Conservation (phyloP, 53 echinoderm and acorn worm species). For the Crossaster papposus region DNA sequence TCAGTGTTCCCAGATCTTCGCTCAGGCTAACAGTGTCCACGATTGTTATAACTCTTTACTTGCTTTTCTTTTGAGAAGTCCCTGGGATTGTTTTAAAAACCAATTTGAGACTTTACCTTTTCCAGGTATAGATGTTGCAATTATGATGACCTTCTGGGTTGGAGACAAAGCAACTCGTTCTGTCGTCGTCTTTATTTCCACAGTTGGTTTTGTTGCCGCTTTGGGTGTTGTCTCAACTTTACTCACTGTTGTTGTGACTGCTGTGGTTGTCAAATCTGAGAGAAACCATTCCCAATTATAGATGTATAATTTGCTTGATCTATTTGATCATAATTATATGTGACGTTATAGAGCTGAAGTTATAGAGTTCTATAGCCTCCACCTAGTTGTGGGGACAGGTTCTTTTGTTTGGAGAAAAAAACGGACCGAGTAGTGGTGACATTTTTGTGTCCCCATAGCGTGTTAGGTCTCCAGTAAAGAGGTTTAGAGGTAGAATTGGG, state of each 20-base stretch:
- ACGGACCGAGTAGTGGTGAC: too few relatives aligned
- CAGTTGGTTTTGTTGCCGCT: not conserved
- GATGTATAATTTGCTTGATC: not conserved
- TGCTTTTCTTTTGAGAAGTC: too few relatives aligned
- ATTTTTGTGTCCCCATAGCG: too few relatives aligned
- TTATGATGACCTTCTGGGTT: slow-evolving; percentile 30
- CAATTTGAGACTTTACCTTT: slow-evolving; percentile 4
- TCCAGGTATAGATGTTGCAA: slow-evolving; percentile 6
- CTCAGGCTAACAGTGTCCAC: too few relatives aligned
- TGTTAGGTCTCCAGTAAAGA: too few relatives aligned
- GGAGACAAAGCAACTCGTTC: slow-evolving; percentile 16
- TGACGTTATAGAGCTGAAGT: not conserved
- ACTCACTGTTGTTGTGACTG: slow-evolving; percentile 41
- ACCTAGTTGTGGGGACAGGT: too few relatives aligned
- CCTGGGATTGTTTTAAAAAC: too few relatives aligned
- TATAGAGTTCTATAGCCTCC: too few relatives aligned
- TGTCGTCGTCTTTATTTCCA: slow-evolving; percentile 23
- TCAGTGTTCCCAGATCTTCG: too few relatives aligned
- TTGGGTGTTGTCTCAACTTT: slow-evolving; percentile 31
- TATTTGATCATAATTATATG: not conserved
- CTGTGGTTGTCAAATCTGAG: slow-evolving; percentile 31
- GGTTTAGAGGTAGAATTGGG: too few relatives aligned
- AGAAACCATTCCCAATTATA: not conserved
- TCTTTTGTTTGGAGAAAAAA: too few relatives aligned
- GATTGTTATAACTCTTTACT: too few relatives aligned